Conservation (phyloP, 2,888 invertebrate genomes). For the Thereva unica region DNA sequence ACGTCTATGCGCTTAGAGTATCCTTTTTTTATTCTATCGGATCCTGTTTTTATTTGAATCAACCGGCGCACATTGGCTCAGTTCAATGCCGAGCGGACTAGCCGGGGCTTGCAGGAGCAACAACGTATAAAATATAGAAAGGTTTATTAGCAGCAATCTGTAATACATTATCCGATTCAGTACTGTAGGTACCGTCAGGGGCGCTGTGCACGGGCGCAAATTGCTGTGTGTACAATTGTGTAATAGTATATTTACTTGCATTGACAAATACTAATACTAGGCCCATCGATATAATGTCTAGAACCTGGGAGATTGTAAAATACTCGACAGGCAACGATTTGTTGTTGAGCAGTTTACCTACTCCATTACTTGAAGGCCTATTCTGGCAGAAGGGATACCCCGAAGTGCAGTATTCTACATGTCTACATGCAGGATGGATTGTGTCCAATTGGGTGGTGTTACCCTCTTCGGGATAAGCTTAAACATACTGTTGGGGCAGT, state of each 20-base stretch:
- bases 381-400: background rate
- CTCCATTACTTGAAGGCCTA: conserved; percentile 23
- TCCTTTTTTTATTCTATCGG: conserved; percentile 17
- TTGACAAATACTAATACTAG: conserved; percentile 47
- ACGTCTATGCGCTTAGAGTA: conserved; percentile 8
- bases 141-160: conserved; percentile 41
- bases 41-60: conserved; percentile 34
- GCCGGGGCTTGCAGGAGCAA: conserved; percentile 14
- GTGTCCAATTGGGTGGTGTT: conserved; percentile 25
- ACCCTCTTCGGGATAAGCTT: conserved; percentile 37
- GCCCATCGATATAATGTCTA: conserved; percentile 34
- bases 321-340: conserved; percentile 40
- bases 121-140: conserved; percentile 39
- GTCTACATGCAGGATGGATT: conserved; percentile 26
- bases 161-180: conserved; percentile 36
- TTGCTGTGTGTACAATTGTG: conserved; percentile 48
- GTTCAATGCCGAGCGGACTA: conserved; percentile 7
- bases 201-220: conserved; percentile 40
- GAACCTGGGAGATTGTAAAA: conserved; percentile 35
- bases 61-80: conserved; percentile 38
- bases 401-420: conserved; percentile 34
- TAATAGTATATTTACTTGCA: conserved; percentile 58
- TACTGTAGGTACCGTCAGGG: conserved; percentile 17
- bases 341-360: conserved; percentile 37
- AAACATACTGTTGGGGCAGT: conserved; percentile 36